phyloP scores from a whole-genome alignment of 2,797 vertebrate genomes.

The Acridotheres tristis region DNA sequence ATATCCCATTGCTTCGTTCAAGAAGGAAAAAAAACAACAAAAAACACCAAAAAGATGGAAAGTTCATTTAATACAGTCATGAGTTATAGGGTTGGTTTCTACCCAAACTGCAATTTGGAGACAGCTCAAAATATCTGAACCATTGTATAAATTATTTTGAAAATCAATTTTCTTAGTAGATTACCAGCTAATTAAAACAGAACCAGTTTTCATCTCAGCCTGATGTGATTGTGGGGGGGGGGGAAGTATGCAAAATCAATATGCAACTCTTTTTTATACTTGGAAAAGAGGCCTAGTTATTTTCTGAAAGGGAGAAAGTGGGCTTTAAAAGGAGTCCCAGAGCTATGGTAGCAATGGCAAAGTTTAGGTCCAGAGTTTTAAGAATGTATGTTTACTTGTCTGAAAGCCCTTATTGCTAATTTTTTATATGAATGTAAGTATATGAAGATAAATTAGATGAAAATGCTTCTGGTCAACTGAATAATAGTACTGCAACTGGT shows the following conservation, averaged over 20 bases:
- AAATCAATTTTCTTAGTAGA: conserved; percentile 42
- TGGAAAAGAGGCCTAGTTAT: neutral
- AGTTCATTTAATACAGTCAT: neutral
- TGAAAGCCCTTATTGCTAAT: neutral
- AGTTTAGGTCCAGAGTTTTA: neutral
- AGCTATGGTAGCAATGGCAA: neutral
- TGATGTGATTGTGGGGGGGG: accelerated
- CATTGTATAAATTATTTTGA: conserved; percentile 54
- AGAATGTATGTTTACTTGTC: neutral
- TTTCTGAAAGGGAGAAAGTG: neutral
- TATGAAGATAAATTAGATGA: neutral
- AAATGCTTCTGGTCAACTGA: neutral
- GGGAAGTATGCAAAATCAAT: neutral
- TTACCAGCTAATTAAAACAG: conserved; percentile 29
- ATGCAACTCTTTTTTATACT: neutral
- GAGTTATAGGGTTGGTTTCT: neutral
- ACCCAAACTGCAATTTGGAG: neutral
- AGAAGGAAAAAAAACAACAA: neutral
- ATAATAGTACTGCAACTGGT: neutral
- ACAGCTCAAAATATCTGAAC: conserved; percentile 16
- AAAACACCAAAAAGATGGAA: neutral
- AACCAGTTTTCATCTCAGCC: neutral
- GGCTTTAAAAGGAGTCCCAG: neutral
- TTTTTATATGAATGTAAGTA: neutral
- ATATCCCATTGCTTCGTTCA: neutral